Evolutionary conservation across 2,888 invertebrate species (phyloP).

Genomic region (Hemistola chrysoprasaria): DNA sequence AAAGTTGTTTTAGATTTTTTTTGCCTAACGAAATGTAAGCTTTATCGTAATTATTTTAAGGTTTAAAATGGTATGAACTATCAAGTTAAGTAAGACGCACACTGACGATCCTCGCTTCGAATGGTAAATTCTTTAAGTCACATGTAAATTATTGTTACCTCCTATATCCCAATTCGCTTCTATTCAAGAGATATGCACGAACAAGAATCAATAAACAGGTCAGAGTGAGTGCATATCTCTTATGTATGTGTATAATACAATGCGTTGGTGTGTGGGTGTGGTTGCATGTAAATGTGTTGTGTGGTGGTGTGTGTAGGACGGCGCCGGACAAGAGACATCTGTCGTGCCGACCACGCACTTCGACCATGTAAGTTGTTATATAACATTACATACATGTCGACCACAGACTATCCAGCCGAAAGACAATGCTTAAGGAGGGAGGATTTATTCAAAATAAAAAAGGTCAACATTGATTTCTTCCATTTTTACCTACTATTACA

Average conservation of each 20-base stretch:
- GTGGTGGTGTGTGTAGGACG: constrained; percentile 73
- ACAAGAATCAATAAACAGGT: not conserved
- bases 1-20: too few relatives aligned
- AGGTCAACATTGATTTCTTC: too few relatives aligned
- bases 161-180: constrained; percentile 18
- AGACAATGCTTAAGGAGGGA: too few relatives aligned
- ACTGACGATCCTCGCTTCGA: constrained; percentile 11
- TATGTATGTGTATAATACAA: constrained; percentile 30
- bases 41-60: too few relatives aligned
- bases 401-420: too few relatives aligned
- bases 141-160: constrained; percentile 1
- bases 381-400: too few relatives aligned
- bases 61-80: too few relatives aligned
- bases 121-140: constrained; percentile 8
- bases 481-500: too few relatives aligned
- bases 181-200: constrained; percentile 21
- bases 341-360: constrained; percentile 69
- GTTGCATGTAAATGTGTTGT: constrained; percentile 69
- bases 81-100: constrained; percentile 1
- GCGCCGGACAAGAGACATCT: constrained; percentile 71
- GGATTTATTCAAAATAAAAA: too few relatives aligned
- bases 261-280: constrained; percentile 65
- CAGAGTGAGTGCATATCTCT: constrained; percentile 45
- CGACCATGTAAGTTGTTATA: constrained; percentile 77
- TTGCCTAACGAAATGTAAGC: too few relatives aligned